phyloP scores from a whole-genome alignment of 2,797 vertebrate species.

The Coregonus ussuriensis region DNA sequence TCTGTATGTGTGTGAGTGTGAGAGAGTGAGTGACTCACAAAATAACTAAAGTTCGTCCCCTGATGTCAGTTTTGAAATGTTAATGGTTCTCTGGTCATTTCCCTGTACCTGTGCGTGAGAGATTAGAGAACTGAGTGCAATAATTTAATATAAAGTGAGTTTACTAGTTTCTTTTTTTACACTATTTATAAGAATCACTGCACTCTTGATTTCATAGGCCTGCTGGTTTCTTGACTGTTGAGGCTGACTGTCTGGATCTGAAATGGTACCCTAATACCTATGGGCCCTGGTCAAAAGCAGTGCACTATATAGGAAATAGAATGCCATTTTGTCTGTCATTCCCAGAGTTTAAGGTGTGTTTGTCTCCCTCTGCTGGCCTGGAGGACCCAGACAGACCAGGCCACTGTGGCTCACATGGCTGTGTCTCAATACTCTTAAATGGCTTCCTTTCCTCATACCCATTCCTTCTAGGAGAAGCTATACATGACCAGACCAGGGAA shows the following conservation, averaged over 20 bases:
- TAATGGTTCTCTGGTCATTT: no score
- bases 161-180: no score
- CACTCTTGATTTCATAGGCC: no score
- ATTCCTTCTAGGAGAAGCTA: background rate
- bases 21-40: background rate
- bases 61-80: slow-evolving; percentile 14
- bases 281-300: slow-evolving; percentile 3
- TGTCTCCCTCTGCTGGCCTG: slow-evolving; percentile 37
- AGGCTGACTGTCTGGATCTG: no score
- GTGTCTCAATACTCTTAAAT: no score
- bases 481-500: background rate
- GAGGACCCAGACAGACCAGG: slow-evolving; percentile 12
- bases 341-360: background rate
- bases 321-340: slow-evolving; percentile 7
- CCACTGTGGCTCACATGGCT: background rate
- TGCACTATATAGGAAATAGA: slow-evolving; percentile 24
- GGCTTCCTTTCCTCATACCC: no score
- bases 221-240: no score
- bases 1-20: background rate
- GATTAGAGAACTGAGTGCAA: no score
- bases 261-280: slow-evolving; percentile 3
- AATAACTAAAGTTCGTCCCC: no score
- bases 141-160: no score
- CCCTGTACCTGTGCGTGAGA: no score
- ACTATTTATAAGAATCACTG: no score